Percentiles rank a stretch among this genome's conserved stretches.
phyloP scores from a whole-genome alignment of 2,888 invertebrate genomes.

The Bombylius major region DNA sequence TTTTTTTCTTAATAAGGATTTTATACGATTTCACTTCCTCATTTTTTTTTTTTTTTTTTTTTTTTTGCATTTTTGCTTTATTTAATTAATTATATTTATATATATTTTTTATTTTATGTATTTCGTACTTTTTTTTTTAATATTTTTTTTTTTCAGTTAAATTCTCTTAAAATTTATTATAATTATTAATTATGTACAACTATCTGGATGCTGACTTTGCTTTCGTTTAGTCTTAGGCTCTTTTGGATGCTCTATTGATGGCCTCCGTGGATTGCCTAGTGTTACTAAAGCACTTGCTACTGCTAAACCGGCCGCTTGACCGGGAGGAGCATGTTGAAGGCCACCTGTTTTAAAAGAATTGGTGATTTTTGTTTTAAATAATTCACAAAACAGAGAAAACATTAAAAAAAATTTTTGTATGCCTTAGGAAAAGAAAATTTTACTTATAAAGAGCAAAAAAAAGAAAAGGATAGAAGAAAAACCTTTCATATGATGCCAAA shows the following conservation, averaged over 20 bases:
- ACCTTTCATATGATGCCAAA: no score
- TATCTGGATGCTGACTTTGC: conserved; percentile 58
- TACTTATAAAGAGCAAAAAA: no score
- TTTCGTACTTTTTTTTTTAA: conserved; percentile 9
- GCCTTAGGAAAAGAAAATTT: no score
- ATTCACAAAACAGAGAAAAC: neutral
- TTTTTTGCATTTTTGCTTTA: neutral
- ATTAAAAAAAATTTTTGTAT: neutral
- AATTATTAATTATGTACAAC: conserved; percentile 33
- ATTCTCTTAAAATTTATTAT: conserved; percentile 13
- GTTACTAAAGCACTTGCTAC: conserved; percentile 85
- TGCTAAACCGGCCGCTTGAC: conserved; percentile 71
- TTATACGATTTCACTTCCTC: no score
- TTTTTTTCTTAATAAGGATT: no score
- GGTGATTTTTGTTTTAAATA: neutral
- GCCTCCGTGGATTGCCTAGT: conserved; percentile 65
- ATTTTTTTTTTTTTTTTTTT: neutral
- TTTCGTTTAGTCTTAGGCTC: conserved; percentile 38
- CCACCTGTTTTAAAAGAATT: conserved; percentile 42
- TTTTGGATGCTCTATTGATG: conserved; percentile 49
- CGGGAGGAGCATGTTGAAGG: conserved; percentile 66
- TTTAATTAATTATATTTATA: neutral
- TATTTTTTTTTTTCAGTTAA: conserved; percentile 16
- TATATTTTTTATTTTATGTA: neutral
- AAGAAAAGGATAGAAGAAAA: no score